phyloP scores from a whole-genome alignment of 2,888 invertebrate species.

The Tinea trinotella region DNA sequence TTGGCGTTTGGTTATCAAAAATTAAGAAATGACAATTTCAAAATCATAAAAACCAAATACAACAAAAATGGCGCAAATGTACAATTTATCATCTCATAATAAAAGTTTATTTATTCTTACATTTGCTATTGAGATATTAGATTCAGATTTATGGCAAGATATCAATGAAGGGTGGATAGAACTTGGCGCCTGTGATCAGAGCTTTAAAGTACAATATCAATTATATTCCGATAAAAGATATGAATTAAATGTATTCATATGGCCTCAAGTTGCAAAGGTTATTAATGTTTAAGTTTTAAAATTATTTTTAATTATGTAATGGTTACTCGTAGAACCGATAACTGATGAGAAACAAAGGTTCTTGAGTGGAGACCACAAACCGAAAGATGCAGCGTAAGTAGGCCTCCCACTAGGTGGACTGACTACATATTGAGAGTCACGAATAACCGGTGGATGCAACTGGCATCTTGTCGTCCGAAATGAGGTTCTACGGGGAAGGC shows the following conservation, averaged over 20 bases:
- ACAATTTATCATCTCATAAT: conserved; percentile 24
- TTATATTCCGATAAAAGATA: conserved; percentile 44
- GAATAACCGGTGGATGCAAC: too few relatives aligned
- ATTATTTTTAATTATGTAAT: too few relatives aligned
- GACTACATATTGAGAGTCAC: too few relatives aligned
- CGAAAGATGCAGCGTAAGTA: too few relatives aligned
- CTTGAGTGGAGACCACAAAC: too few relatives aligned
- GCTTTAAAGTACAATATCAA: conserved; percentile 45
- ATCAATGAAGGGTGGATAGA: conserved; percentile 46
- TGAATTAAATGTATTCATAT: conserved; percentile 49
- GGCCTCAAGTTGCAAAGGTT: conserved; percentile 58
- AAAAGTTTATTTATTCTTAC: conserved; percentile 45
- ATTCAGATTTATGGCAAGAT: conserved; percentile 47
- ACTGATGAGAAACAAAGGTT: too few relatives aligned
- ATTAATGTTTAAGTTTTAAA: background rate
- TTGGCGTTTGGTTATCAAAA: too few relatives aligned
- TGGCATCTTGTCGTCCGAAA: too few relatives aligned
- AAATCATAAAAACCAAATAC: conserved; percentile 22
- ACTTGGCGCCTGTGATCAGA: conserved; percentile 38
- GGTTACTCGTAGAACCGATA: too few relatives aligned
- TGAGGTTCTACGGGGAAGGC: too few relatives aligned
- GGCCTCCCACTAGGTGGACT: too few relatives aligned
- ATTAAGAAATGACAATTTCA: too few relatives aligned
- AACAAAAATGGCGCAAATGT: conserved; percentile 22
- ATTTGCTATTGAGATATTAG: conserved; percentile 50